phyloP scores from a whole-genome alignment of 2,113 vertebrate species.

The Zosterops hypoxanthus region DNA sequence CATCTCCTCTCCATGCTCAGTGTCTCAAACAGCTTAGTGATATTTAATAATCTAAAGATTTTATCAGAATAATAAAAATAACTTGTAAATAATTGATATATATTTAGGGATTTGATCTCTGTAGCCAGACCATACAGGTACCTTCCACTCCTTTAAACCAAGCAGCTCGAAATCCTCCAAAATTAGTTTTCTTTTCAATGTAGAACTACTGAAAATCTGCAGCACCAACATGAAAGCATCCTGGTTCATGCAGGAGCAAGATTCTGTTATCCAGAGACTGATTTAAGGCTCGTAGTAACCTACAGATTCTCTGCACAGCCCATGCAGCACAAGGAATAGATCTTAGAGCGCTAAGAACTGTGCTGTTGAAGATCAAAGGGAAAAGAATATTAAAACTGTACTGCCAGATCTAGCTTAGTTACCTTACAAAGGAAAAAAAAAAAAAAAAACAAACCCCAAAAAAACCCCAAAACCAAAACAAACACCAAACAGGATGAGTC shows the following conservation, averaged over 20 bases:
- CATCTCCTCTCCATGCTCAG: neutral
- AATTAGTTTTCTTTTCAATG: neutral
- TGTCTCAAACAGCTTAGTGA: neutral
- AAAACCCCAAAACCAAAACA: neutral
- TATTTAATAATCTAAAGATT: neutral
- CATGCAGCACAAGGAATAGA: neutral
- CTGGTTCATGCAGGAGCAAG: accelerated
- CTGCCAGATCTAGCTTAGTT: neutral
- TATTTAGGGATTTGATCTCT: neutral
- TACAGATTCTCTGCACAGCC: neutral
- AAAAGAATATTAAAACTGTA: neutral
- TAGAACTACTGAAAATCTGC: neutral
- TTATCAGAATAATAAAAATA: neutral
- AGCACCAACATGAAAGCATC: neutral
- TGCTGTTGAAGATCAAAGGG: neutral
- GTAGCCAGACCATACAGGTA: neutral
- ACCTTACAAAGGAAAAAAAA: neutral
- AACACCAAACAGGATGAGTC: neutral
- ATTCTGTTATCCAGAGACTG: neutral
- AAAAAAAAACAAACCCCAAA: accelerated
- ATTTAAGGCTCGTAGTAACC: neutral
- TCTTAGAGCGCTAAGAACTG: neutral
- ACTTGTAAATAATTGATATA: neutral
- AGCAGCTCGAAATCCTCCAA: neutral
- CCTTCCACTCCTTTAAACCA: neutral